Evolutionary conservation across 2,113 vertebrate species (phyloP).

Genomic region (Ammodramus savannarum): DNA sequence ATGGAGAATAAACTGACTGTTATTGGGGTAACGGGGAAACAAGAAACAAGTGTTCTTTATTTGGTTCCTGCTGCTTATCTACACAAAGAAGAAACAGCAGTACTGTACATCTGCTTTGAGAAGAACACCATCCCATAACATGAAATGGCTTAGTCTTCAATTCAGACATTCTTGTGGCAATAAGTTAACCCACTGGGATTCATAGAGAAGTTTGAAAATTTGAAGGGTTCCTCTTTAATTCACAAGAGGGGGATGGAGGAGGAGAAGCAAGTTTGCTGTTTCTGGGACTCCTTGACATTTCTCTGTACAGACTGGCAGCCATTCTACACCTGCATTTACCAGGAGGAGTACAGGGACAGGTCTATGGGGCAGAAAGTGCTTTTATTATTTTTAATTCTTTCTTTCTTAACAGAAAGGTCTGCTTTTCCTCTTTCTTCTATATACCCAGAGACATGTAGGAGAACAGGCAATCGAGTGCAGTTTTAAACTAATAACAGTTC

Average conservation of each 20-base stretch:
- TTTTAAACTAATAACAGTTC: neutral
- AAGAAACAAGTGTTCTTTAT: neutral
- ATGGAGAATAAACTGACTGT: neutral
- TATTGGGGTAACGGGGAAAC: neutral
- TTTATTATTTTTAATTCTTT: neutral
- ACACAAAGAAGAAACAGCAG: neutral
- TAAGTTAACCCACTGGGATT: neutral
- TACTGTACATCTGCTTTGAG: neutral
- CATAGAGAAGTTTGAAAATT: neutral
- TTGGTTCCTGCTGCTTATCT: constrained; percentile 21
- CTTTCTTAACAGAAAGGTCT: neutral
- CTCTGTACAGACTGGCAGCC: constrained; percentile 30
- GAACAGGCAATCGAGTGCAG: neutral
- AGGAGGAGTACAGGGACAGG: neutral
- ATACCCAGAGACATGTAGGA: neutral
- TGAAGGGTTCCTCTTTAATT: neutral
- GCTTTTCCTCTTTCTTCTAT: neutral
- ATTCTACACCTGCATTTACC: neutral
- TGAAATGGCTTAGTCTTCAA: constrained; percentile 28
- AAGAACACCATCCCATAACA: neutral
- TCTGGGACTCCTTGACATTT: neutral
- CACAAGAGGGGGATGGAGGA: neutral
- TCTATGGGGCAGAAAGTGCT: neutral
- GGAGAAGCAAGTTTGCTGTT: neutral
- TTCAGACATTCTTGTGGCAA: neutral